A percentile compares a stretch with the other conserved stretches of the same genome.
phyloP scores from a whole-genome alignment of 2,113 vertebrate species.

The Ameiurus melas region DNA sequence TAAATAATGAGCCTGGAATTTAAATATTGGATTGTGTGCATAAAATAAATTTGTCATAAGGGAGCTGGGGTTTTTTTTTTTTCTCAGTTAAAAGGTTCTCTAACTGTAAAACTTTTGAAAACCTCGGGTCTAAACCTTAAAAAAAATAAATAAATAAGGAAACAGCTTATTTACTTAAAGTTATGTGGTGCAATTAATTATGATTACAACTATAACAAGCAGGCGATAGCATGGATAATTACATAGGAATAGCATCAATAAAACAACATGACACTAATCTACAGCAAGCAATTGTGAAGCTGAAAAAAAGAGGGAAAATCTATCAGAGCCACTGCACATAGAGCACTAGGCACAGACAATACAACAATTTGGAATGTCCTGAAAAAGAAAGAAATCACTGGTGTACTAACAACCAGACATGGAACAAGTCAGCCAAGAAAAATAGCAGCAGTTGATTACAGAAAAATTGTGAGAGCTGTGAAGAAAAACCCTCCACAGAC shows the following conservation, averaged over 20 bases:
- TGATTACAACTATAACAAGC: neutral
- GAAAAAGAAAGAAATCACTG: neutral
- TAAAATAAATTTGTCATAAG: no score
- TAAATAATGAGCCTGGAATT: no score
- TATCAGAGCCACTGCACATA: neutral
- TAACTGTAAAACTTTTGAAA: neutral
- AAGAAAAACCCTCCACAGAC: neutral
- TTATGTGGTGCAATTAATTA: neutral
- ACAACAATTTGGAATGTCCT: neutral
- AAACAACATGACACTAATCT: neutral
- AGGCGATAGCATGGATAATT: neutral
- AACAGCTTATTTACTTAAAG: neutral
- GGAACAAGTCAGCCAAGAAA: neutral
- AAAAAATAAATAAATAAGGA: neutral
- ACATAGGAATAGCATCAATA: neutral
- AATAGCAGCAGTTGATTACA: neutral
- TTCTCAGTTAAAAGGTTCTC: neutral
- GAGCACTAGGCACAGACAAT: neutral
- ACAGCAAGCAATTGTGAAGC: neutral
- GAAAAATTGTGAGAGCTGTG: neutral
- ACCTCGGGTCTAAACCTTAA: neutral
- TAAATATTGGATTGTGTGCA: no score
- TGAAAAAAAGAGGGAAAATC: neutral
- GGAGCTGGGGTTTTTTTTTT: no score
- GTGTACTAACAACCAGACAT: neutral